These are phyloP conservation scores for Pheucticus melanocephalus DNA, from an alignment of 2,113 vertebrate species.

Conservation along the genomic window DNA sequence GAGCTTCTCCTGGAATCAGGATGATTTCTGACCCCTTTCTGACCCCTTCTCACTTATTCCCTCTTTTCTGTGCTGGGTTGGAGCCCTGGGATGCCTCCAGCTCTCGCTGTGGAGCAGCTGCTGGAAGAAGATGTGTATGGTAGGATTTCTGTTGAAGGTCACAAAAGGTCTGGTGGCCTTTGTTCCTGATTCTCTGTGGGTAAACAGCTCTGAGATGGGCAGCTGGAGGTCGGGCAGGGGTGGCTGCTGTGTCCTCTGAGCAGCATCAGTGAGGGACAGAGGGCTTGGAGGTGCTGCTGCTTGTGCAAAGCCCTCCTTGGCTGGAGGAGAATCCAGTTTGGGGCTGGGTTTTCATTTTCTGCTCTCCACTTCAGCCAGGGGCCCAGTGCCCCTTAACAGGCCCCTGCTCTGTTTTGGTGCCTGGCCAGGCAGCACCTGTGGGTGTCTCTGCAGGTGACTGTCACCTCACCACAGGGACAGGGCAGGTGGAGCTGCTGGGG, in stretches of 20 bases:
- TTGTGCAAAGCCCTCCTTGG: background rate
- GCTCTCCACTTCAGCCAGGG: background rate
- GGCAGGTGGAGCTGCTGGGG: background rate
- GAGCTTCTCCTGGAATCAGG: background rate
- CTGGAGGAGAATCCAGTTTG: background rate
- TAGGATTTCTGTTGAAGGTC: background rate
- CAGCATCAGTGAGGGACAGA: background rate
- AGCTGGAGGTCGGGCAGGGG: background rate
- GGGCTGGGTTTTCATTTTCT: background rate
- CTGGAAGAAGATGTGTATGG: background rate
- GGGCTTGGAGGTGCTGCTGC: background rate
- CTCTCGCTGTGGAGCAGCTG: background rate
- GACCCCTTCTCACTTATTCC: background rate
- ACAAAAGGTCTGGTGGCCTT: background rate
- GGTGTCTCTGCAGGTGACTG: background rate
- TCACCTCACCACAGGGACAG: accelerated
- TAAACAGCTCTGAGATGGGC: background rate
- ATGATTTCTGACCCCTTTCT: background rate
- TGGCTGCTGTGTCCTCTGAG: background rate
- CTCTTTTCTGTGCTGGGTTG: background rate
- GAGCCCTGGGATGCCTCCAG: background rate
- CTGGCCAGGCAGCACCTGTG: background rate
- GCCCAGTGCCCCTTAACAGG: accelerated
- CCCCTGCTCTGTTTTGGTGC: background rate
- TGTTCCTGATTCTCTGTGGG: background rate